Percentiles rank a stretch among this genome's conserved stretches.
phyloP scores from a whole-genome alignment of 1,140 invertebrate genomes.

The Piezodorus guildinii region DNA sequence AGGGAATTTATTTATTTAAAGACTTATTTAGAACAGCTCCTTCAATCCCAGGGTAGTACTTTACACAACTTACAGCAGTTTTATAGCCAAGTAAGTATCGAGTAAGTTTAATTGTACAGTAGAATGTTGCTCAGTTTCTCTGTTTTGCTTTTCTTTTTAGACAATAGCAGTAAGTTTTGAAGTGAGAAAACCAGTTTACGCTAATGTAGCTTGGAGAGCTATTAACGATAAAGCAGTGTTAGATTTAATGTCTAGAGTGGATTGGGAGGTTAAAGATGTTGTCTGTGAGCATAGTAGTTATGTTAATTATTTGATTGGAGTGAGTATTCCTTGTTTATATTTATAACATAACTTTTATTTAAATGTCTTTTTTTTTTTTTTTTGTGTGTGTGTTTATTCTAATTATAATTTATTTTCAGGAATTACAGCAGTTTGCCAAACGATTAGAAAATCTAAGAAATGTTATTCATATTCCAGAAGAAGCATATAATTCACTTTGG shows the following conservation, averaged over 20 bases:
- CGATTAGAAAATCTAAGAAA: slow-evolving; percentile 55
- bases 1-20: slow-evolving; percentile 75
- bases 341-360: neutral
- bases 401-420: slow-evolving; percentile 38
- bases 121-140: neutral
- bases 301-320: slow-evolving; percentile 56
- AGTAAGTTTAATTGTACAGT: slow-evolving; percentile 24
- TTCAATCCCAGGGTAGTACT: slow-evolving; percentile 46
- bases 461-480: slow-evolving; percentile 54
- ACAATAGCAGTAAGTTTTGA: slow-evolving; percentile 57
- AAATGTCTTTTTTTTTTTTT: neutral
- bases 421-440: slow-evolving; percentile 65
- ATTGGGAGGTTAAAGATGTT: slow-evolving; percentile 93
- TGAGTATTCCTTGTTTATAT: slow-evolving; percentile 32
- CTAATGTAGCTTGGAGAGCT: slow-evolving; percentile 61
- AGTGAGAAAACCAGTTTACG: slow-evolving; percentile 72
- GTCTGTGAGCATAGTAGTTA: slow-evolving; percentile 91
- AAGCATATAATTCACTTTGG: slow-evolving; percentile 67
- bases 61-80: slow-evolving; percentile 62
- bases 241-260: slow-evolving; percentile 76
- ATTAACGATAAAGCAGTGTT: slow-evolving; percentile 72
- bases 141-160: slow-evolving; percentile 35
- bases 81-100: slow-evolving; percentile 42
- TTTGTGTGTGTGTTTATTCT: no score
- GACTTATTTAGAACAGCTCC: slow-evolving; percentile 64